These are phyloP conservation scores for Cheilosia soror DNA, from an alignment of 2,888 invertebrate genomes.

Conservation along the genomic window DNA sequence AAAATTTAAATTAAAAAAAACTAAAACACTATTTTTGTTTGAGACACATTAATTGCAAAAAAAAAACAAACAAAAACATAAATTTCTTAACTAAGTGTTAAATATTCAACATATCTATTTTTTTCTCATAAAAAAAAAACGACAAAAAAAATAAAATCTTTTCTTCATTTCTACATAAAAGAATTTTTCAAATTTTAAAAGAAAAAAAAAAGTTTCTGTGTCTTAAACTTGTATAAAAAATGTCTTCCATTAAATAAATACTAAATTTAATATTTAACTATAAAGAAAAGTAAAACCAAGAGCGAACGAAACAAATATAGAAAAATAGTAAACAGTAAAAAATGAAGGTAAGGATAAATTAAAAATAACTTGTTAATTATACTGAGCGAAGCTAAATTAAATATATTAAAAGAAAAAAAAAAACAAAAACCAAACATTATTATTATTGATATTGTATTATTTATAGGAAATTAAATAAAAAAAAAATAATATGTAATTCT, in stretches of 20 bases:
- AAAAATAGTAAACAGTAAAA: conserved; percentile 30
- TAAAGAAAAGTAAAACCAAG: conserved; percentile 60
- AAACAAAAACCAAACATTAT: conserved; percentile 25
- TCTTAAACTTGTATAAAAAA: conserved; percentile 84
- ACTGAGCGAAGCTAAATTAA: conserved; percentile 72
- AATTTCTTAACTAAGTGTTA: conserved; percentile 69
- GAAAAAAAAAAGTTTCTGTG: conserved; percentile 83
- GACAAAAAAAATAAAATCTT: conserved; percentile 35
- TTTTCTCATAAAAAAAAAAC: conserved; percentile 46
- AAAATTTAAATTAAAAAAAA: conserved; percentile 48
- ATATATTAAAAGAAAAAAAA: conserved; percentile 50
- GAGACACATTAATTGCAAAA: conserved; percentile 71
- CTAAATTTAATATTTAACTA: conserved; percentile 77
- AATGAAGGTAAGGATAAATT: conserved; percentile 20
- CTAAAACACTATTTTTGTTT: conserved; percentile 72
- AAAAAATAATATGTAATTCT: conserved; percentile 11
- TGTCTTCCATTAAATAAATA: conserved; percentile 84
- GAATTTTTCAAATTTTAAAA: conserved; percentile 74
- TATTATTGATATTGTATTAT: conserved; percentile 69
- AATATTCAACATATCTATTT: conserved; percentile 73
- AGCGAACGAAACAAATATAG: conserved; percentile 74
- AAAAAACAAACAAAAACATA: conserved; percentile 50
- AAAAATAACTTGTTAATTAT: conserved; percentile 67
- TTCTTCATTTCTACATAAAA: conserved; percentile 73
- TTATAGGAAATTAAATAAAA: conserved; percentile 64